Conservation (phyloP, 2,797 vertebrate species). For the Alca torda region DNA sequence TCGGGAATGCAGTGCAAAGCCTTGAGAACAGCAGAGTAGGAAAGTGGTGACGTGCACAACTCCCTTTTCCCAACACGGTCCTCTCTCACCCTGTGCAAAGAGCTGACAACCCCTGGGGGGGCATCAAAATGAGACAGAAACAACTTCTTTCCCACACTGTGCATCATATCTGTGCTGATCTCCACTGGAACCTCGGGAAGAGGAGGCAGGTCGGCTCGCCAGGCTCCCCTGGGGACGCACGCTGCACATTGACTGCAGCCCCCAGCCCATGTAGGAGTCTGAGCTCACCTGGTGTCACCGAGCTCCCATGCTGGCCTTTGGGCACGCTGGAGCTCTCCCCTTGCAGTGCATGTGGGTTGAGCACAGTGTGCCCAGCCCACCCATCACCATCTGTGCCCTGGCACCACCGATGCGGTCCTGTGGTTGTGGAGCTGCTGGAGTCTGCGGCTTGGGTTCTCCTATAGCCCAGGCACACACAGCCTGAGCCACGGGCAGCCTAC, state of each 20-base stretch:
- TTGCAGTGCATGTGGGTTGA: neutral
- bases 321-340: neutral
- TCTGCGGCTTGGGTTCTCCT: neutral
- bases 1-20: neutral
- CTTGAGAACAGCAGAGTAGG: neutral
- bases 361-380: neutral
- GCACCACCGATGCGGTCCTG: fast-evolving
- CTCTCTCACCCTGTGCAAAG: neutral
- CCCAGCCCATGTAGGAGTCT: fast-evolving
- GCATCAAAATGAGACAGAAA: neutral
- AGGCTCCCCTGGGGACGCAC: neutral
- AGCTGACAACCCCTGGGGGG: neutral
- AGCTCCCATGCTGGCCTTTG: neutral
- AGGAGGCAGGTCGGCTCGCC: neutral
- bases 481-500: fast-evolving
- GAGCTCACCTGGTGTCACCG: fast-evolving
- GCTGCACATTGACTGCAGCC: neutral
- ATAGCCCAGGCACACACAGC: neutral
- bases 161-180: neutral
- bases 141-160: neutral
- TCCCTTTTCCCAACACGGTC: neutral
- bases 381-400: neutral
- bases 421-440: neutral
- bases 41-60: fast-evolving
- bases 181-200: neutral